Evolutionary conservation across 37 sponge, comb jelly and placozoan species (phyloP).

Genomic region (Chondrilla cf. caribensis): DNA sequence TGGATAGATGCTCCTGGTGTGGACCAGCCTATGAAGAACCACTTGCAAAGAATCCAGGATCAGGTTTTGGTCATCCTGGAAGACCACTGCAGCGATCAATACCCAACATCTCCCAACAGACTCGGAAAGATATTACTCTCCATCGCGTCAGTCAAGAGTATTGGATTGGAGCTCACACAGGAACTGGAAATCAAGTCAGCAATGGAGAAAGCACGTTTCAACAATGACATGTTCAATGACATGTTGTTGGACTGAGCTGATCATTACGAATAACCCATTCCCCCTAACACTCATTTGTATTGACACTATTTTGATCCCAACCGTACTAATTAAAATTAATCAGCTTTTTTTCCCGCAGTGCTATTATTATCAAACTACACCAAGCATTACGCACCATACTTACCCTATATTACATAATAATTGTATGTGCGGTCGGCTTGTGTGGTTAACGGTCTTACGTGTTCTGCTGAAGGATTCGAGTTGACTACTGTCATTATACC

Average conservation of each 20-base stretch:
- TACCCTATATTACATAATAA: too few relatives aligned
- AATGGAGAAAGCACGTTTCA: neutral
- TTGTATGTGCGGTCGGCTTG: too few relatives aligned
- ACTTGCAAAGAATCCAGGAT: conserved; percentile 17
- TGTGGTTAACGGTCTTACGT: too few relatives aligned
- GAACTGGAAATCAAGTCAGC: conserved; percentile 1
- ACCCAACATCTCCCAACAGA: conserved; percentile 2
- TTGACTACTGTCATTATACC: too few relatives aligned
- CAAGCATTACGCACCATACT: too few relatives aligned
- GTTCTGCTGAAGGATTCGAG: too few relatives aligned
- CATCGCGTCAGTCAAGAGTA: conserved; percentile 18
- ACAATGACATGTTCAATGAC: neutral
- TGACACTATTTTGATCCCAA: too few relatives aligned
- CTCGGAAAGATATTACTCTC: conserved; percentile 25
- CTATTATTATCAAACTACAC: too few relatives aligned
- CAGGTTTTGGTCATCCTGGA: conserved; percentile 25
- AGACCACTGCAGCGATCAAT: conserved; percentile 14
- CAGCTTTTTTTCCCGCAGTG: too few relatives aligned
- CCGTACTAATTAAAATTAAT: too few relatives aligned
- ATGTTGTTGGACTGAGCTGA: neutral
- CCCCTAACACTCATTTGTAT: too few relatives aligned
- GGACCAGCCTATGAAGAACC: neutral
- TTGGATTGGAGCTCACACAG: conserved; percentile 4
- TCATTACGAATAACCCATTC: too few relatives aligned
- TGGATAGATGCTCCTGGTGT: conserved; percentile 10